phyloP scores from a whole-genome alignment of 2,113 vertebrate species.

The Prolemur simus region DNA sequence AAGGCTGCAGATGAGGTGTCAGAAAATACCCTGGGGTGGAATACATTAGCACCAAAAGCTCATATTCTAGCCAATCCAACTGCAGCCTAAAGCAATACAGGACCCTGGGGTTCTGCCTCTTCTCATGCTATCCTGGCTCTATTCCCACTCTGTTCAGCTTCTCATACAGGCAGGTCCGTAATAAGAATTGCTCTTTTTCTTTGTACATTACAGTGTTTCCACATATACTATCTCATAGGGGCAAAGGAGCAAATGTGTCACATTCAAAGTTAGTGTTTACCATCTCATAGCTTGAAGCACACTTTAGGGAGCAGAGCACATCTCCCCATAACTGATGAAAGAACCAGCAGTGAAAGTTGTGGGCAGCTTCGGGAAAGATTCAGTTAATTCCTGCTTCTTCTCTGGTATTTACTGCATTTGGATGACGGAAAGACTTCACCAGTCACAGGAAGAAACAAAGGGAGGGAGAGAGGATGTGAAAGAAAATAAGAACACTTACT shows the following conservation, averaged over 20 bases:
- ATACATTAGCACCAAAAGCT: neutral
- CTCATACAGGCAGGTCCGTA: neutral
- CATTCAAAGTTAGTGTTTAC: neutral
- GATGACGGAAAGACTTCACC: neutral
- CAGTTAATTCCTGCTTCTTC: neutral
- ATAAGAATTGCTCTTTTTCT: neutral
- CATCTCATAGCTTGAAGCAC: neutral
- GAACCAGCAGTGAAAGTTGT: neutral
- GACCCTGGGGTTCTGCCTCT: neutral
- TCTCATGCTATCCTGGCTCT: neutral
- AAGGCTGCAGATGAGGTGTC: neutral
- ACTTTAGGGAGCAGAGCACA: neutral
- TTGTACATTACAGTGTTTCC: neutral
- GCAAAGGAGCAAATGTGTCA: neutral
- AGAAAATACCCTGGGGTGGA: neutral
- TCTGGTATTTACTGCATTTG: neutral
- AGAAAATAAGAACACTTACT: neutral
- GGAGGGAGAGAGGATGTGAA: neutral
- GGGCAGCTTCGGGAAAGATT: neutral
- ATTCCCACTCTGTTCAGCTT: neutral
- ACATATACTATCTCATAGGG: neutral
- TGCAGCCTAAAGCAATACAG: neutral
- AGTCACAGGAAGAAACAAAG: conserved; percentile 47
- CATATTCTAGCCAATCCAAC: neutral
- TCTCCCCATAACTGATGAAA: neutral